Evolutionary conservation across 2,888 invertebrate species (phyloP).

Genomic region (Carcina quercana): DNA sequence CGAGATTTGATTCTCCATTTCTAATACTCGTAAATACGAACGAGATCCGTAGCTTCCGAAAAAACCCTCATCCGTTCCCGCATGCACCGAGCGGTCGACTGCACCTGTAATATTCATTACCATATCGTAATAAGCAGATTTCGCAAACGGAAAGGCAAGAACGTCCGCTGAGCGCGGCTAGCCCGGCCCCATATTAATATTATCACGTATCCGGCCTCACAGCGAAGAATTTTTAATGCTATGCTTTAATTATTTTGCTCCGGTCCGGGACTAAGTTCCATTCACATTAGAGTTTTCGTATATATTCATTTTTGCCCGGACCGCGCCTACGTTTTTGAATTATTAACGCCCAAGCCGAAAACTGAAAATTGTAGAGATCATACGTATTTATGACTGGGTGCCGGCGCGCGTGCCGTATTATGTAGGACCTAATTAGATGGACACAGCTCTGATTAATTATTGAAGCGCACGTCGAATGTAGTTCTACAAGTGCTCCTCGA

Average conservation of each 20-base stretch:
- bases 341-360: constrained; percentile 58
- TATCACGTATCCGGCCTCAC: constrained; percentile 69
- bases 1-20: no score
- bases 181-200: constrained; percentile 60
- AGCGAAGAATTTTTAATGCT: constrained; percentile 72
- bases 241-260: constrained; percentile 71
- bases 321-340: constrained; percentile 41
- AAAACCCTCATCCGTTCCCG: no score
- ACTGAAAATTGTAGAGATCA: constrained; percentile 50
- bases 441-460: constrained; percentile 21
- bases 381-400: constrained; percentile 62
- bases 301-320: constrained; percentile 66
- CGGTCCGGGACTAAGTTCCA: constrained; percentile 60
- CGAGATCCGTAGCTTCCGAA: no score
- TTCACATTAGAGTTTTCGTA: constrained; percentile 73
- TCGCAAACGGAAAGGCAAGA: constrained; percentile 30
- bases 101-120: constrained; percentile 6
- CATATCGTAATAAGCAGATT: constrained; percentile 33
- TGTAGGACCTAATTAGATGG: constrained; percentile 68
- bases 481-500: no score
- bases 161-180: constrained; percentile 24
- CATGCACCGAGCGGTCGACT: not conserved
- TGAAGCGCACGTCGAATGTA: constrained; percentile 5
- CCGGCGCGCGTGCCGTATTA: constrained; percentile 62
- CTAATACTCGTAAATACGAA: no score